Evolutionary conservation across 2,113 vertebrate genomes (phyloP).

Genomic region (Festucalex cinctus): DNA sequence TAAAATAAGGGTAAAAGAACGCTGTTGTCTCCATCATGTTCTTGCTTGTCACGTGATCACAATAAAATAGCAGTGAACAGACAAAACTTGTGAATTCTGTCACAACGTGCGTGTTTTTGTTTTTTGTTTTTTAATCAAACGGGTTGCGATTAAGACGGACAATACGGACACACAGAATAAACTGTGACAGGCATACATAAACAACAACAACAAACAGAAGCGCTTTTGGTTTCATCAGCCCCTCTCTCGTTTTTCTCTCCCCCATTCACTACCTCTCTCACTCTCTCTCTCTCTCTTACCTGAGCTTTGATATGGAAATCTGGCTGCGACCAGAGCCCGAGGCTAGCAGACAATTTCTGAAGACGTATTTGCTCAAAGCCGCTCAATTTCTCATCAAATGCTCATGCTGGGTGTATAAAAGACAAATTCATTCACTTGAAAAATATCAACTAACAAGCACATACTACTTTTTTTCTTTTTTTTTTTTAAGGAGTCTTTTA

Average conservation of each 20-base stretch:
- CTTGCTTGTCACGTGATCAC: constrained; percentile 29
- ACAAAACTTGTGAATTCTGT: constrained; percentile 55
- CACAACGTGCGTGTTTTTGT: constrained; percentile 36
- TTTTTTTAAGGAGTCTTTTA: constrained; percentile 37
- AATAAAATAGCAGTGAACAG: constrained; percentile 20
- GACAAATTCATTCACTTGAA: constrained; percentile 52
- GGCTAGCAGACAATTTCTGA: constrained; percentile 66
- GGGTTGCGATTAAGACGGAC: constrained; percentile 65
- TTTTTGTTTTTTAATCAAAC: constrained; percentile 33
- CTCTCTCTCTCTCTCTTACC: constrained; percentile 56
- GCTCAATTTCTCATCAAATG: constrained; percentile 69
- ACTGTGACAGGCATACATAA: constrained; percentile 43
- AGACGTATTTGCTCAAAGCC: constrained; percentile 69
- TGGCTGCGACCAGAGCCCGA: constrained; percentile 55
- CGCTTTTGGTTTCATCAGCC: constrained; percentile 53
- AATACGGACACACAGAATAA: constrained; percentile 63
- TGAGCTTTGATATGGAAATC: constrained; percentile 76
- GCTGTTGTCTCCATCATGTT: constrained; percentile 27
- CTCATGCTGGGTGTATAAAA: constrained; percentile 56
- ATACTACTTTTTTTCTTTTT: constrained; percentile 12
- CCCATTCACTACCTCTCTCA: constrained; percentile 28
- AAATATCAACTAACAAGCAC: constrained; percentile 59
- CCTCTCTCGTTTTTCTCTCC: constrained; percentile 2
- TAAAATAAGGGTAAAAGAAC: too few relatives aligned
- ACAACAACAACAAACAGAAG: constrained; percentile 4